Evolutionary conservation across 2,113 vertebrate genomes (phyloP), one percentile per base, ranked within the genome.

Genomic region (Triplophysa rosa): DNA sequence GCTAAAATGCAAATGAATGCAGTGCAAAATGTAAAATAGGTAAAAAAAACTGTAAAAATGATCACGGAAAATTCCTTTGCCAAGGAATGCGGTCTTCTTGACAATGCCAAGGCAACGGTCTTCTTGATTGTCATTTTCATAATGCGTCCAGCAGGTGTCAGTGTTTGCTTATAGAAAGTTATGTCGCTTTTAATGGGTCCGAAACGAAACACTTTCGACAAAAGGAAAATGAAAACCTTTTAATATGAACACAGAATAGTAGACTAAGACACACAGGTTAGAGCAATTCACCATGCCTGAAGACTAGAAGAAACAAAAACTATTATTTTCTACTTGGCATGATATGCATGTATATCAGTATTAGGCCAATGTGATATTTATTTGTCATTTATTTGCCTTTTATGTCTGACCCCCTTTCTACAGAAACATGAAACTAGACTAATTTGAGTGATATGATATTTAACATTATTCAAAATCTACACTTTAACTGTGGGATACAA

Each of bases 111-210:
- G 24, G 24, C 24, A 24, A 24, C 24, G 1, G 24, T 24, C 24
- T 29, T 11, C 42, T n/a, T 16, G 1, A 13, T 8, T 26, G 0
- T 33, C 14, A 45, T 19, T 59, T 74, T 42, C 64, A 61, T 17
- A 16, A 0, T 29, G 11, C 0, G 49, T 29, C 80, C 85, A 83
- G 78, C 72, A 84, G 81, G 33, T 59, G 83, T 78, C 85, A 84
- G 70, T 68, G 17, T 62, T 10, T 9, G 47, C 54, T 64, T 49
- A 66, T 33, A 58, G 8, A 64, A 23, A 21, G 17, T 33, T 9
- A 63, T 63, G 26, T 33, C 0, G 3, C 1, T 37, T 71, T 64
- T 45, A 62, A 78, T 78, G 58, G 56, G 29, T 29, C 29, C 4
- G 29, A 29, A 29, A 29, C 29, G 29, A 29, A 29, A 29, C 29